Base-by-base conservation (phyloP, 2,888 invertebrate species). In the Tromatobia lineatoria region DNA sequence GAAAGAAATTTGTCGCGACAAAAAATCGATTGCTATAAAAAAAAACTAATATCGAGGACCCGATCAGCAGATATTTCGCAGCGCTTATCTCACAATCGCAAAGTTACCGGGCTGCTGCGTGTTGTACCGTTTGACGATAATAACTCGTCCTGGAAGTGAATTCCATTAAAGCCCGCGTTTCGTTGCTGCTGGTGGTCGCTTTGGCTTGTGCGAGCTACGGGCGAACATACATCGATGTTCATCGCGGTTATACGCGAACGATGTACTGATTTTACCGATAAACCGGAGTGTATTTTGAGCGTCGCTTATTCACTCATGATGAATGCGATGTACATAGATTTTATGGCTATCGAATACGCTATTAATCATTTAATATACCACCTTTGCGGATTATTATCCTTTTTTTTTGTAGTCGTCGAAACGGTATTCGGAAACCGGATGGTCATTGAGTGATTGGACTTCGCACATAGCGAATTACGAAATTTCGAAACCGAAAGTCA, bases 221-320 rank as follows among this genome's bases (percentile, higher is more conserved):
- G 18, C 18, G 29, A 38, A 61, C 38, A 38, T 61, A 61, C 34
- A 34, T n/a, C 61, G 61, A 38, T 61, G 18, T 34, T 61, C 61
- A 18, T 0, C 34, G 61, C 38, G 38, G 61, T 38, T 38, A 38
- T 61, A 18, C 61, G 38, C 61, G 61, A 61, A 61, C 61, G 61
- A 61, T 61, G 61, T 61, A 61, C n/a, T 61, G 61, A 61, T 61
- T 61, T 61, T 61, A 61, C 18, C 34, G 61, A 34, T 61, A 61
- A 61, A 34, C 61, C 34, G 18, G 18, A 18, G 38, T 61, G 34
- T n/a, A 29, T 61, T 61, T 11, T 34, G 61, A n/a, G 1, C 61
- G 61, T 34, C 25, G 59, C 15, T 61, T 61, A 61, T 61, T 61
- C 38, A 18, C 38, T n/a, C 38, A 34, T n/a, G 38, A 61, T 38